Conservation (phyloP, 2,113 vertebrate species). For the Lagenorhynchus albirostris region DNA sequence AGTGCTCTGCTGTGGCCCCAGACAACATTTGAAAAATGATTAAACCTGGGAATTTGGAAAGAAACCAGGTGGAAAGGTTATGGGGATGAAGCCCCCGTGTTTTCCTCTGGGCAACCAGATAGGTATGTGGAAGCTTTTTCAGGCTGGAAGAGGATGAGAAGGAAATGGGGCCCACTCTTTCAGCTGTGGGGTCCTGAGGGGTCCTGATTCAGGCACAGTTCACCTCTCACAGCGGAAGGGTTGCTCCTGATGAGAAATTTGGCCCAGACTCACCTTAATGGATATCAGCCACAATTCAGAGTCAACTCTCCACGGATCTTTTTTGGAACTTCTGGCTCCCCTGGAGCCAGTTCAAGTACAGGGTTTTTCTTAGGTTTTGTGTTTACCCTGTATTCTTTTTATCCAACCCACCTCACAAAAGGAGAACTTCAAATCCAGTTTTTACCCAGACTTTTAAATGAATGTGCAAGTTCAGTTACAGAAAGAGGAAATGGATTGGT, state of each 20-base stretch:
- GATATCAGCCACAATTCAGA: neutral
- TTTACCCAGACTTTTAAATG: neutral
- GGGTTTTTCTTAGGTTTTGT: neutral
- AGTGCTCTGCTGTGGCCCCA: neutral
- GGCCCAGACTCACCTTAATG: neutral
- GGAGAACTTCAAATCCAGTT: neutral
- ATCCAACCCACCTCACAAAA: neutral
- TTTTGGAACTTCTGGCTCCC: neutral
- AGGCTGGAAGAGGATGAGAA: neutral
- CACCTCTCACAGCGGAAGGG: accelerated
- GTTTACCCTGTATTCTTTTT: neutral
- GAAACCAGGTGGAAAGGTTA: neutral
- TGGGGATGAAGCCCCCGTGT: no score
- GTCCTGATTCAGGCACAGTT: neutral
- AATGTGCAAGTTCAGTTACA: neutral
- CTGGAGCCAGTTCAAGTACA: neutral
- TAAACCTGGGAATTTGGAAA: neutral
- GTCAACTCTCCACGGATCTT: neutral
- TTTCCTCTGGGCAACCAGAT: neutral
- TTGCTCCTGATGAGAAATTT: neutral
- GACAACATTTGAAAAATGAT: neutral
- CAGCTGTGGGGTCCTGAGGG: neutral
- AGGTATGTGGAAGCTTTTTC: neutral
- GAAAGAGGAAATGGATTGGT: neutral
- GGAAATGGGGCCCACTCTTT: neutral